phyloP scores from a whole-genome alignment of 2,888 invertebrate species.

The Eumerus sabulonum region DNA sequence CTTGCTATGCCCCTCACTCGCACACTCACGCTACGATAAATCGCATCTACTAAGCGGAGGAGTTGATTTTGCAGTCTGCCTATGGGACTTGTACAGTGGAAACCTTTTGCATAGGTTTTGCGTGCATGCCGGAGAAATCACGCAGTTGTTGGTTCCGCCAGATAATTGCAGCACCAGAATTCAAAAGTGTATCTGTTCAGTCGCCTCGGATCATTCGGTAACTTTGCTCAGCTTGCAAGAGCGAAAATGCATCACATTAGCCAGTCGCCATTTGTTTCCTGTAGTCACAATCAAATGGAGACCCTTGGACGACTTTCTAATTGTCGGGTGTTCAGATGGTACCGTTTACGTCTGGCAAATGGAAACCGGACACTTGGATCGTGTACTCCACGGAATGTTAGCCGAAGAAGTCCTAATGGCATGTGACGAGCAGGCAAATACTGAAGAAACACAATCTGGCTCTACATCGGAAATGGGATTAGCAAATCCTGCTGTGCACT shows the following conservation, averaged over 20 bases:
- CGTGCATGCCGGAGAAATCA: slow-evolving; percentile 98
- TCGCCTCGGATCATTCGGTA: slow-evolving; percentile 98
- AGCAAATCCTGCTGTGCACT: slow-evolving; percentile 96
- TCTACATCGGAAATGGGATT: slow-evolving; percentile 85
- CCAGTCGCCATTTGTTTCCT: slow-evolving; percentile 93
- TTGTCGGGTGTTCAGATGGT: slow-evolving; percentile 97
- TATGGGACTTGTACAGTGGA: slow-evolving; percentile 97
- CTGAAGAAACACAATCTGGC: slow-evolving; percentile 64
- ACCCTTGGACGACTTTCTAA: slow-evolving; percentile 98
- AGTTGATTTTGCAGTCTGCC: slow-evolving; percentile 96
- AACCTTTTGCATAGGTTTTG: slow-evolving; percentile 95
- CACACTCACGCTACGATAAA: slow-evolving; percentile 91
- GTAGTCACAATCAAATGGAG: slow-evolving; percentile 97
- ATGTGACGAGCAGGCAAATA: slow-evolving; percentile 88
- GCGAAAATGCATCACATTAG: slow-evolving; percentile 95
- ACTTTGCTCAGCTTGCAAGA: slow-evolving; percentile 92
- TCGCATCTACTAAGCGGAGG: slow-evolving; percentile 96
- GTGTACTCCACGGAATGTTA: slow-evolving; percentile 96
- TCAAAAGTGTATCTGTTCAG: slow-evolving; percentile 96
- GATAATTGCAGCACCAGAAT: slow-evolving; percentile 93
- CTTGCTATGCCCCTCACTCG: slow-evolving; percentile 95
- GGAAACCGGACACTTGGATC: slow-evolving; percentile 98
- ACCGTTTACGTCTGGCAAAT: slow-evolving; percentile 99
- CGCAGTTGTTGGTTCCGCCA: slow-evolving; percentile 96
- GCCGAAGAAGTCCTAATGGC: slow-evolving; percentile 97